Evolutionary conservation across 1,140 invertebrate species (phyloP).

Genomic region (Holotrichia oblita): DNA sequence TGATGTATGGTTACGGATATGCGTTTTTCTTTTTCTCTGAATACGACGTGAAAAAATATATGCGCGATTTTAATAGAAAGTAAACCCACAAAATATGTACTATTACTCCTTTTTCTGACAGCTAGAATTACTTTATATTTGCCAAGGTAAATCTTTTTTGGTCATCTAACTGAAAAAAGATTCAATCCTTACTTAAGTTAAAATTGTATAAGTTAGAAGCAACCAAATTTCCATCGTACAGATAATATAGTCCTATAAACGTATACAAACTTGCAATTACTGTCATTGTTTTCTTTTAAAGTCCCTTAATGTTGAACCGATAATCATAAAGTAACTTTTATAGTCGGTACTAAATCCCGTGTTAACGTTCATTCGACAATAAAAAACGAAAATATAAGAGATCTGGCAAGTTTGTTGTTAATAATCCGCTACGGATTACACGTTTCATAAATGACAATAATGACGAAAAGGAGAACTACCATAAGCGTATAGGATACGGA

Average conservation of each 20-base stretch:
- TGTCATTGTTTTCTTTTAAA: no score
- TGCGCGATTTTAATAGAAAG: not conserved
- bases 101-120: not conserved
- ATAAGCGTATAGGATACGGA: not conserved
- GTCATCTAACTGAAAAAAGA: no score
- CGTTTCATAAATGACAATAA: slow-evolving; percentile 51
- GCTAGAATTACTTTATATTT: no score
- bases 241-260: no score
- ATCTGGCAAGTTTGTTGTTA: slow-evolving; percentile 5
- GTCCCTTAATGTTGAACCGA: no score
- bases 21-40: not conserved
- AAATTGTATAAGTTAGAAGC: no score
- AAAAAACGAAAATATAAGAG: not conserved
- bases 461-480: slow-evolving; percentile 43
- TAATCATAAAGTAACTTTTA: no score
- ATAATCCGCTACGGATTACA: slow-evolving; percentile 53
- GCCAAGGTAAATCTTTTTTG: no score
- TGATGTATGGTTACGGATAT: not conserved
- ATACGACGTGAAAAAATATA: not conserved
- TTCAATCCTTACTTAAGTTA: no score
- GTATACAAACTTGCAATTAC: no score
- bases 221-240: no score
- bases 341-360: not conserved
- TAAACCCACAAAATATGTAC: not conserved
- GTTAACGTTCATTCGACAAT: not conserved